phyloP scores from a whole-genome alignment of 2,113 vertebrate species.

The Parus major region DNA sequence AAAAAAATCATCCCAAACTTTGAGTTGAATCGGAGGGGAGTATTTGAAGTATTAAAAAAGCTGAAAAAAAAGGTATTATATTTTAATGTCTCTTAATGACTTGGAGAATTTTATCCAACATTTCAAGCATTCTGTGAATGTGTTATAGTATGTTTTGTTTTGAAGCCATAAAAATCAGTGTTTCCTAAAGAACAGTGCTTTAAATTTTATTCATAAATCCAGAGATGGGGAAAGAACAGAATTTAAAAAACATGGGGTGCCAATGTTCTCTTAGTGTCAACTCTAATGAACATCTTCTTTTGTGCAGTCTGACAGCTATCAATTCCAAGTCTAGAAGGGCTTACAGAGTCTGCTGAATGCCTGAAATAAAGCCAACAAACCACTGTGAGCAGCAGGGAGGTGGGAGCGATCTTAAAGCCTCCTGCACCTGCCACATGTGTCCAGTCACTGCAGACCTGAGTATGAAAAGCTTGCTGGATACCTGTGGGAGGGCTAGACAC shows the following conservation, averaged over 20 bases:
- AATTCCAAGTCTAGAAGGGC: background rate
- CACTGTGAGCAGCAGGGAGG: background rate
- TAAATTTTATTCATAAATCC: background rate
- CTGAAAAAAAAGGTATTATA: background rate
- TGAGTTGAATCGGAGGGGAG: background rate
- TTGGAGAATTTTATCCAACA: background rate
- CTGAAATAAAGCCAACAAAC: slow-evolving; percentile 31
- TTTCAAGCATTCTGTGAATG: background rate
- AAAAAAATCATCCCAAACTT: background rate
- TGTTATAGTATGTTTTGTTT: background rate
- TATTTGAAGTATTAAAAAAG: background rate
- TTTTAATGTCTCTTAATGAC: background rate
- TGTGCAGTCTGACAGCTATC: background rate
- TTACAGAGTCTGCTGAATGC: background rate
- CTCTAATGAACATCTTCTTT: background rate
- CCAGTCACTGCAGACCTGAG: background rate
- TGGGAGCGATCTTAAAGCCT: background rate
- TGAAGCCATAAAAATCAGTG: background rate
- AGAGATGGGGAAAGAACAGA: background rate
- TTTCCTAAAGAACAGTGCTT: background rate
- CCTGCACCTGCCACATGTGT: background rate
- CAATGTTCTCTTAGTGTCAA: background rate
- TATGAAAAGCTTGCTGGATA: background rate
- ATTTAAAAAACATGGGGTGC: background rate
- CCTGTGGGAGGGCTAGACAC: slow-evolving; percentile 12